Base-by-base conservation (phyloP, 37 sponge, comb jelly and placozoan species). In the Agelas oroides region DNA sequence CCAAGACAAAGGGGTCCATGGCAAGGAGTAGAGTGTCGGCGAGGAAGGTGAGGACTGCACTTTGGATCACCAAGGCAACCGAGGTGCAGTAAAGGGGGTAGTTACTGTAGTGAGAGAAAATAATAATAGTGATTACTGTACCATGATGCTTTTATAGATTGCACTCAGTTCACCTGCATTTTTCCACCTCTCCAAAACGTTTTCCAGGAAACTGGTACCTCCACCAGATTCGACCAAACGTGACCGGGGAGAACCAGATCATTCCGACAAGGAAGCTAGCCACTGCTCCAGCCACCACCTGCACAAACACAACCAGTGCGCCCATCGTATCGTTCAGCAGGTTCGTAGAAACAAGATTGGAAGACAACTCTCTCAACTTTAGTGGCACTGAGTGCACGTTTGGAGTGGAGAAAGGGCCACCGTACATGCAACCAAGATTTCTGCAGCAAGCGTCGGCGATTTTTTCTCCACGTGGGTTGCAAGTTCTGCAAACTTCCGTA, bases 151-250 rank as follows among this genome's bases (percentile, higher is more conserved):
- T n/a, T n/a, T n/a, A n/a, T n/a, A n/a, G n/a, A n/a, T n/a, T n/a
- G n/a, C n/a, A n/a, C n/a, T n/a, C n/a, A n/a, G n/a, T n/a, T 8
- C 46, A 46, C 46, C 46, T 12, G 46, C 8, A 12, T 46, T 3
- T 46, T 8, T 46, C 46, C 46, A 8, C 8, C 31, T 81, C 81
- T 30, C 70, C 81, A 27, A 68, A 81, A 5, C 25, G 27, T 19
- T 27, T 33, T 0, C 70, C 70, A 68, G 81, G 81, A 27, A 81
- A 81, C n/a, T 61, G 63, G 34, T 55, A 18, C 21, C 56, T 18
- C 81, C 81, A 81, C 81, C 81, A 81, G 28, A 25, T 1, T 35
- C 71, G 53, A 1, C 81, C 81, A 68, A 81, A 81, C 21, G 18
- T 1, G 13, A 21, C 11, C 11, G 66, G 69, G 12, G 81, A 68